Base-by-base conservation (phyloP, 1,140 invertebrate genomes). In the Paracyclopina nana region DNA sequence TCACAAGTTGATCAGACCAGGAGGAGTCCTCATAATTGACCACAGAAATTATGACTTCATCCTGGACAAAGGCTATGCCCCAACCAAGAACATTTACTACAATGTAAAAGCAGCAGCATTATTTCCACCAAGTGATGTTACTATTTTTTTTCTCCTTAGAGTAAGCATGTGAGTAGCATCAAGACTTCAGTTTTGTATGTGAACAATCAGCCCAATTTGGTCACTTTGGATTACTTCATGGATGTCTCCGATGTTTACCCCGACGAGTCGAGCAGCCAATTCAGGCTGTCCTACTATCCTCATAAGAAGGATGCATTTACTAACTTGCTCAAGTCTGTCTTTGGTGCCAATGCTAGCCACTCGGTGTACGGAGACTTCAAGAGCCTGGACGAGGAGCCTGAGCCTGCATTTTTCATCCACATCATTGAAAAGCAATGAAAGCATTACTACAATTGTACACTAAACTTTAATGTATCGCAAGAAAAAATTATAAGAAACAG, bases 11-110 rank as follows among this genome's bases (percentile, higher is more conserved):
- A 68, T 86, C 0, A 83, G 80, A 63, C 80, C 80, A 0, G 82
- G 81, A n/a, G 82, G 83, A 0, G 67, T 84, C 20, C 62, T 87
- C 16, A 60, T 86, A 16, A 85, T 87, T 49, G 82, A 88, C 63
- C 83, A 87, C 59, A 73, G 82, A 57, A 88, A 88, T 63, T 86
- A 85, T 55, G 82, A 87, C 59, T 70, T 77, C 38, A 82, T 84
- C 51, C 72, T 86, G 27, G 70, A 74, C 38, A 72, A 68, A 16
- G 81, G 82, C 1, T 62, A 68, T 8, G 80, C 80, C 1, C 80
- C 82, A 1, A 64, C 73, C 6, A 79, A 82, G 60, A 82, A 78
- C 56, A 77, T 87, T 58, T 87, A 86, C 65, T 87, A 87, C 58
- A 85, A 83, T 61, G 82, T 85, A 68, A 77, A n/a, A n/a, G n/a